Percentiles rank a stretch among this genome's conserved stretches.
Conservation (phyloP, 2,888 invertebrate species). For the Tribolium freemani region DNA sequence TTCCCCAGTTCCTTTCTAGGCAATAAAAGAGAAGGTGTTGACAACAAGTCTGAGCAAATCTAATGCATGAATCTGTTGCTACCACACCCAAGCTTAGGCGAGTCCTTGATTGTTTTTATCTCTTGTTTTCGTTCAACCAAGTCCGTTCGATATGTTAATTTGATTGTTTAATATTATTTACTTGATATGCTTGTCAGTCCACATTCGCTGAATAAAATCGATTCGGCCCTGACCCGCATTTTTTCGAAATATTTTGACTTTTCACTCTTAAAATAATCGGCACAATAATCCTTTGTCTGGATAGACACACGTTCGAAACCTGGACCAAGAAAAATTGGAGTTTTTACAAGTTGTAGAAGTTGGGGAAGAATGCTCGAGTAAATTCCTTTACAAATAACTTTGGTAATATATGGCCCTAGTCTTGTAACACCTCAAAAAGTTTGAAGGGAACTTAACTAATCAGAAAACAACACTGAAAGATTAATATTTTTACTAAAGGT, state of each 20-base stretch:
- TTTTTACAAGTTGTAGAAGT: slow-evolving; percentile 3
- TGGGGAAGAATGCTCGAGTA: not conserved
- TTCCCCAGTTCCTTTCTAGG: slow-evolving; percentile 27
- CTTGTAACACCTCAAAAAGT: not conserved
- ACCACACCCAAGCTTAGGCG: slow-evolving; percentile 44
- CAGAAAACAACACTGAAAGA: too few relatives aligned
- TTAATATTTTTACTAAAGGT: too few relatives aligned
- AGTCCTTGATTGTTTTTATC: slow-evolving; percentile 49
- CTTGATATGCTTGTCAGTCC: slow-evolving; percentile 43
- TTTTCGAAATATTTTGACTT: slow-evolving; percentile 37
- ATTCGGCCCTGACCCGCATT: slow-evolving; percentile 42
- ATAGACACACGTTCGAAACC: not conserved
- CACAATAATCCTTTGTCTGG: not conserved
- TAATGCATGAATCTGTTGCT: slow-evolving; percentile 41
- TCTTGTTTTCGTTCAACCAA: slow-evolving; percentile 49
- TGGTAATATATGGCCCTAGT: not conserved
- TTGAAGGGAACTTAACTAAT: not conserved
- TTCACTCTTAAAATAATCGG: slow-evolving; percentile 2
- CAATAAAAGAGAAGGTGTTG: slow-evolving; percentile 34
- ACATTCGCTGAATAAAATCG: slow-evolving; percentile 41
- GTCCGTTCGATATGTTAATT: slow-evolving; percentile 51
- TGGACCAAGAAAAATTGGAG: not conserved
- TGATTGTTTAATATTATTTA: slow-evolving; percentile 46
- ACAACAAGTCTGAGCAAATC: slow-evolving; percentile 34
- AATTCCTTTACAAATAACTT: slow-evolving; percentile 8